Evolutionary conservation across 1,140 invertebrate genomes (phyloP).

Genomic region (Panagrolaimus sp.): DNA sequence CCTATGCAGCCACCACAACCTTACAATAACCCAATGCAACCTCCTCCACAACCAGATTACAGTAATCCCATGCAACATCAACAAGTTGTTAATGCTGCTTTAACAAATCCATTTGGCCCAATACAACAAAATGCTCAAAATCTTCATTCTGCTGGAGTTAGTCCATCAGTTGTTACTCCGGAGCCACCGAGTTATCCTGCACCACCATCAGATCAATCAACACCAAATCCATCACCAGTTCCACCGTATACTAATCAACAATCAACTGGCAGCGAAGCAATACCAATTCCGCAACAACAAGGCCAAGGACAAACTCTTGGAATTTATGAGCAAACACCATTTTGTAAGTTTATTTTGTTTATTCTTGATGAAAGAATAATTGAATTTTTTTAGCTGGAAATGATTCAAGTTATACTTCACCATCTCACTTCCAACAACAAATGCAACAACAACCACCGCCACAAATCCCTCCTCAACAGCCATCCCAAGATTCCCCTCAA

Average conservation of each 20-base stretch:
- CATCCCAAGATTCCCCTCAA: not conserved
- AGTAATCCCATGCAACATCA: not conserved
- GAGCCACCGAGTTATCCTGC: not conserved
- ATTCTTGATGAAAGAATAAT: not conserved
- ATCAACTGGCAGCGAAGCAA: too few species aligned
- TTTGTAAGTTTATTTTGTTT: too few species aligned
- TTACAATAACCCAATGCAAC: too few species aligned
- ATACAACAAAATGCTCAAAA: not conserved
- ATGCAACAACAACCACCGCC: not conserved
- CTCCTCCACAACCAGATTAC: too few species aligned
- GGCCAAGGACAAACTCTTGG: not conserved
- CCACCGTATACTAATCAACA: not conserved
- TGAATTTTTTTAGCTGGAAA: not conserved
- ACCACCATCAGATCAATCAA: not conserved
- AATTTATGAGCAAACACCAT: conserved; percentile 11
- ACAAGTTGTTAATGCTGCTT: conserved; percentile 8
- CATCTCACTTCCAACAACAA: conserved; percentile 12
- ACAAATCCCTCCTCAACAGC: not conserved
- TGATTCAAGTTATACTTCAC: not conserved
- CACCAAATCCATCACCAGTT: not conserved
- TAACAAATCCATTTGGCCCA: not conserved
- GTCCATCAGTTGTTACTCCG: not conserved
- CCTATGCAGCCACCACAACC: not conserved
- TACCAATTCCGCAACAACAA: not conserved
- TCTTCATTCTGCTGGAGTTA: too few species aligned